Conservation (phyloP, 2,797 vertebrate genomes). For the Chelidonichthys spinosus region DNA sequence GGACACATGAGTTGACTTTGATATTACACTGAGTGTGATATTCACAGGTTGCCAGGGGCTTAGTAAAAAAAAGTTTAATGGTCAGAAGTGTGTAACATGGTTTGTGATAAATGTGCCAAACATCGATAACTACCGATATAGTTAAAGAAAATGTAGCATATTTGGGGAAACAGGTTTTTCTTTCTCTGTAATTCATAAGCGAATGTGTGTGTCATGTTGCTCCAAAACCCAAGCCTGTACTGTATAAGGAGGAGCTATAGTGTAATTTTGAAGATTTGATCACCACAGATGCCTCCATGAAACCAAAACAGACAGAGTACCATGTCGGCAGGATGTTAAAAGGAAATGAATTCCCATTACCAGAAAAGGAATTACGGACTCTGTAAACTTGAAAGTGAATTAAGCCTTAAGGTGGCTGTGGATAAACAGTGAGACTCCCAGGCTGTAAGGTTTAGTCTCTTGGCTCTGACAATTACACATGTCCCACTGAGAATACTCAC, state of each 20-base stretch:
- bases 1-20: not conserved
- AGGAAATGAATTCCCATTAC: not conserved
- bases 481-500: conserved; percentile 36
- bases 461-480: conserved; percentile 55
- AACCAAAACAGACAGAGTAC: not conserved
- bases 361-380: not conserved
- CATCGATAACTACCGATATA: not conserved
- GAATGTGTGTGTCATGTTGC: too few species aligned
- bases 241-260: too few species aligned
- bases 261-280: not conserved
- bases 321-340: not conserved
- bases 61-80: too few species aligned
- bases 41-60: not conserved
- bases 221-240: not conserved
- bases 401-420: conserved; percentile 33
- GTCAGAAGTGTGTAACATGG: not conserved
- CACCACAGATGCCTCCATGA: not conserved
- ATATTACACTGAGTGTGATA: not conserved
- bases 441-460: conserved; percentile 43
- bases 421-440: conserved; percentile 24
- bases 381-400: conserved; percentile 41
- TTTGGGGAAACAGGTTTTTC: not conserved
- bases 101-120: not conserved
- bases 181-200: not conserved
- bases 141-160: not conserved